Base-by-base conservation (phyloP, 2,113 vertebrate genomes). In the Excalfactoria chinensis region DNA sequence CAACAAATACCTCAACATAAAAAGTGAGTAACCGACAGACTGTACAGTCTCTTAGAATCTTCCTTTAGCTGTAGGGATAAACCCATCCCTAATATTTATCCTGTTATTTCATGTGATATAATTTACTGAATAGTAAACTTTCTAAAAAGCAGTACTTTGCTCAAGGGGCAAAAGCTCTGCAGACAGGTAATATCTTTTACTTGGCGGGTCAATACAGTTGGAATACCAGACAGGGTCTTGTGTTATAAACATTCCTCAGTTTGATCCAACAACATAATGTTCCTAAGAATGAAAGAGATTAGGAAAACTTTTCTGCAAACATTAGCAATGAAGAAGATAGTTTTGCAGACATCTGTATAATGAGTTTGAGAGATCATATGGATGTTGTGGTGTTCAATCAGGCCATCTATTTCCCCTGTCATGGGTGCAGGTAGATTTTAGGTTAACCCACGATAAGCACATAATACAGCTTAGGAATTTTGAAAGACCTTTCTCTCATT, bases 351-450 rank as follows among this genome's bases (percentile, higher is more conserved):
- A 62, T 89, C 70, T 83, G 25, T 85, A 51, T 46, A 79, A 69
- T 26, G 9, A 83, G 19, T 85, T 73, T 77, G 68, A 83, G 71
- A 91, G 32, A 83, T 23, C 4, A 68, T 59, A 88, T 2, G 7
- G 55, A 70, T 95, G 91, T 95, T 85, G 44, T 89, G 74, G 73
- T 59, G 16, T 87, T 95, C 83, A 83, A 88, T 89, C 64, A 91
- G 55, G 14, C 34, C 76, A n/a, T n/a, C n/a, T n/a, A n/a, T n/a
- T n/a, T n/a, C n/a, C n/a, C n/a, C n/a, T n/a, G n/a, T n/a, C n/a
- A n/a, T n/a, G n/a, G n/a, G n/a, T n/a, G n/a, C n/a, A n/a, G n/a
- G n/a, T n/a, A n/a, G n/a, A n/a, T n/a, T n/a, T n/a, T n/a, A n/a
- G n/a, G n/a, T n/a, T n/a, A n/a, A n/a, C n/a, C n/a, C n/a, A n/a